Percentiles rank a stretch among this genome's conserved stretches.
These are phyloP conservation scores for Rotaria magnacalcarata DNA, from an alignment of 2,888 invertebrate genomes.

Conservation along the genomic window DNA sequence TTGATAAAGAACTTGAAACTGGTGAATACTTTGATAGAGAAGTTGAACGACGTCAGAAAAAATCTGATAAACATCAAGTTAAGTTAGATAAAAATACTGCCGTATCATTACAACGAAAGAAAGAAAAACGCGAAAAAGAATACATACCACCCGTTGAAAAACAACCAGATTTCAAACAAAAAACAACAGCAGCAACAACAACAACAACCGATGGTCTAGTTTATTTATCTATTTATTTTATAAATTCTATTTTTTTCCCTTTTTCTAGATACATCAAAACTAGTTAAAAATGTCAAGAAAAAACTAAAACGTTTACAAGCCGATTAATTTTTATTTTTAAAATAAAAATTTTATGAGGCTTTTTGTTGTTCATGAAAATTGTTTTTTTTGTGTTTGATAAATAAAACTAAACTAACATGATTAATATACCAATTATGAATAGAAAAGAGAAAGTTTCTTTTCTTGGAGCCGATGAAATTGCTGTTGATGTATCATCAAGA, in stretches of 20 bases:
- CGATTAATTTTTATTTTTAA: neutral
- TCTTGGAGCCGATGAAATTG: neutral
- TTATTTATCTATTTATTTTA: neutral
- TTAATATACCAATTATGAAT: neutral
- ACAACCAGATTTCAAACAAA: neutral
- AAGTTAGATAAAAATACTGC: conserved; percentile 42
- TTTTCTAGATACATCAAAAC: conserved; percentile 30
- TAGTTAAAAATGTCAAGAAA: conserved; percentile 3
- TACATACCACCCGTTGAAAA: neutral
- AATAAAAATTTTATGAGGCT: too few species aligned
- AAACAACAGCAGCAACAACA: neutral
- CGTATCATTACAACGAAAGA: conserved; percentile 17
- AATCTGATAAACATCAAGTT: conserved; percentile 28
- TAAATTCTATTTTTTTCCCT: neutral
- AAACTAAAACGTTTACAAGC: conserved; percentile 24
- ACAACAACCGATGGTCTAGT: neutral
- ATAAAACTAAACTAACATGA: conserved; percentile 10
- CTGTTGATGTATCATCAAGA: neutral
- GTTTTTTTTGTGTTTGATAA: neutral
- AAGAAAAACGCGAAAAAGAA: conserved; percentile 22
- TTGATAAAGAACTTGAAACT: conserved; percentile 83
- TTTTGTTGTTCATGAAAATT: too few species aligned
- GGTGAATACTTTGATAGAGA: conserved; percentile 84
- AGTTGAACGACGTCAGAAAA: conserved; percentile 35
- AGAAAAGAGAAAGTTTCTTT: neutral